Evolutionary conservation across 2,113 vertebrate genomes (phyloP).

Genomic region (Hoplias malabaricus): DNA sequence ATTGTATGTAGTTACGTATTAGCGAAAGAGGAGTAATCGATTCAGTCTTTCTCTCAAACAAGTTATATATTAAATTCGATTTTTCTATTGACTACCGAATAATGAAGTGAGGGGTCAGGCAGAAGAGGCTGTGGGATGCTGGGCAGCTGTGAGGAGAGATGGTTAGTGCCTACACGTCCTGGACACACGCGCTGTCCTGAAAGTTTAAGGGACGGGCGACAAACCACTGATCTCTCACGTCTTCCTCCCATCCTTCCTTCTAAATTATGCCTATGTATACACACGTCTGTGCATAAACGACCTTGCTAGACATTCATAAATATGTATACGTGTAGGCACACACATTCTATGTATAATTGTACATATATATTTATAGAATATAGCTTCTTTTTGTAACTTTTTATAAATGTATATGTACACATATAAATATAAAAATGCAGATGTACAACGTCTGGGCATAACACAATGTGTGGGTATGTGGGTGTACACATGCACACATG

Average conservation of each 20-base stretch:
- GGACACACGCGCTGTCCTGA: conserved; percentile 68
- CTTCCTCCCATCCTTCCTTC: conserved; percentile 15
- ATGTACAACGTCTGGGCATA: conserved; percentile 45
- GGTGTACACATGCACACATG: conserved; percentile 38
- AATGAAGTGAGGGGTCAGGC: background rate
- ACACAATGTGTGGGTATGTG: conserved; percentile 43
- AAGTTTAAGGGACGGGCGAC: conserved; percentile 67
- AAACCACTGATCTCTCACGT: conserved; percentile 62
- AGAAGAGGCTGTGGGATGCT: background rate
- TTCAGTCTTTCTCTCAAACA: background rate
- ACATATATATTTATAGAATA: conserved; percentile 60
- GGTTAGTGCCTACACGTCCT: conserved; percentile 64
- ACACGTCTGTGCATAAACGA: conserved; percentile 49
- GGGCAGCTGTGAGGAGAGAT: background rate
- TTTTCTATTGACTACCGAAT: no score
- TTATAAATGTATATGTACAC: conserved; percentile 58
- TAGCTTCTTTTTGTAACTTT: conserved; percentile 40
- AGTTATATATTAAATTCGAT: no score
- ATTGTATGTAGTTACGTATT: no score
- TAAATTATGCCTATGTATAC: conserved; percentile 44
- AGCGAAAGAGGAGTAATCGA: no score
- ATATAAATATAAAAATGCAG: conserved; percentile 57
- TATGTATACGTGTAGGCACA: conserved; percentile 57
- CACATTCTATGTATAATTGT: conserved; percentile 58
- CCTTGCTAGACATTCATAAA: conserved; percentile 54